These are phyloP conservation scores for Limnephilus rhombicus DNA, from an alignment of 2,888 invertebrate species.

Conservation along the genomic window DNA sequence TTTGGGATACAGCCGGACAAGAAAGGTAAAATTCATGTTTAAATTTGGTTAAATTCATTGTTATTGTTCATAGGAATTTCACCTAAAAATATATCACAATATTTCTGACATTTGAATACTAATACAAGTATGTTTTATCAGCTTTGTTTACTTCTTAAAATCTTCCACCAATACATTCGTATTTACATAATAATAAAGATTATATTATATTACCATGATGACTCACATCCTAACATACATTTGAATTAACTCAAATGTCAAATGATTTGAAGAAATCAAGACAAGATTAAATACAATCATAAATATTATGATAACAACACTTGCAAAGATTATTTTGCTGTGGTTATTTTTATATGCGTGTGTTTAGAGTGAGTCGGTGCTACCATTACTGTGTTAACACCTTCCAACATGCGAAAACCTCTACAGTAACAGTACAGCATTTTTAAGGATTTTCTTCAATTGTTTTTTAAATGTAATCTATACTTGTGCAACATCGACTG, in stretches of 20 bases:
- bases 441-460: neutral
- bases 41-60: neutral
- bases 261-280: neutral
- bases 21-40: slow-evolving; percentile 83
- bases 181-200: neutral
- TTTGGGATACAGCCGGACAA: slow-evolving; percentile 99
- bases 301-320: neutral
- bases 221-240: neutral
- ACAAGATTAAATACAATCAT: neutral
- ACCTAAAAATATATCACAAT: neutral
- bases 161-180: neutral
- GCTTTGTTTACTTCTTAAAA: neutral
- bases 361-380: neutral
- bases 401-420: neutral
- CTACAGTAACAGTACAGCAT: neutral
- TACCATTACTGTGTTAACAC: neutral
- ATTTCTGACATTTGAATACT: neutral
- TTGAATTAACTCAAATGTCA: neutral
- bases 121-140: neutral
- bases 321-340: neutral
- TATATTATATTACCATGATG: neutral
- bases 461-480: neutral
- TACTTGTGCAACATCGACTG: neutral
- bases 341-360: neutral
- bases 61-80: neutral